A percentile compares a stretch with the other conserved stretches of the same genome.
Evolutionary conservation across 2,113 vertebrate species (phyloP).

Genomic region (Loxodonta africana): DNA sequence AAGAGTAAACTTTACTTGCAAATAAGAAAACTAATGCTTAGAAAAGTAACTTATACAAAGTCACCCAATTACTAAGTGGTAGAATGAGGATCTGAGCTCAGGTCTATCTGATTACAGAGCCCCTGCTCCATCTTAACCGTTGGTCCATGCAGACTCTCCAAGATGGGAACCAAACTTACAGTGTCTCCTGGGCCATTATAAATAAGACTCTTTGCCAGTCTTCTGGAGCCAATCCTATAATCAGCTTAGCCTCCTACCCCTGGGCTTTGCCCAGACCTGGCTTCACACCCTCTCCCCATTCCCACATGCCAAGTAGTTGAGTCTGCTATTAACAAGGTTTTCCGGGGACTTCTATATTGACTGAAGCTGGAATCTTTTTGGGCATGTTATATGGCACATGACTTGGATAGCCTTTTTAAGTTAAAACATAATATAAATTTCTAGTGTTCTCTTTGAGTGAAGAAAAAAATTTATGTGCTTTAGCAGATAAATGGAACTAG

Average conservation of each 20-base stretch:
- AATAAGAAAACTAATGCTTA: neutral
- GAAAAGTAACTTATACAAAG: neutral
- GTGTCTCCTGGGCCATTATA: neutral
- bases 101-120: neutral
- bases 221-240: neutral
- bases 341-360: neutral
- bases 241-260: neutral
- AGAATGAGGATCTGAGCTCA: neutral
- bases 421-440: conserved; percentile 51
- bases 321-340: neutral
- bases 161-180: neutral
- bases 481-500: neutral
- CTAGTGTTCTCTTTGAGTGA: conserved; percentile 1
- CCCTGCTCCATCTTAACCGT: neutral
- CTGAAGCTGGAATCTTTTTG: neutral
- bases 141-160: neutral
- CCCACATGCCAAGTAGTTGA: neutral
- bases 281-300: neutral
- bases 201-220: neutral
- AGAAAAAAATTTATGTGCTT: conserved; percentile 23
- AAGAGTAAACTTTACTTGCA: neutral
- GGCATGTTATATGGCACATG: neutral
- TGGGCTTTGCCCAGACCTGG: neutral
- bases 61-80: neutral
- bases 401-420: neutral